Base-by-base conservation (phyloP, 2,888 invertebrate genomes). In the Acanthosoma haemorrhoidale region DNA sequence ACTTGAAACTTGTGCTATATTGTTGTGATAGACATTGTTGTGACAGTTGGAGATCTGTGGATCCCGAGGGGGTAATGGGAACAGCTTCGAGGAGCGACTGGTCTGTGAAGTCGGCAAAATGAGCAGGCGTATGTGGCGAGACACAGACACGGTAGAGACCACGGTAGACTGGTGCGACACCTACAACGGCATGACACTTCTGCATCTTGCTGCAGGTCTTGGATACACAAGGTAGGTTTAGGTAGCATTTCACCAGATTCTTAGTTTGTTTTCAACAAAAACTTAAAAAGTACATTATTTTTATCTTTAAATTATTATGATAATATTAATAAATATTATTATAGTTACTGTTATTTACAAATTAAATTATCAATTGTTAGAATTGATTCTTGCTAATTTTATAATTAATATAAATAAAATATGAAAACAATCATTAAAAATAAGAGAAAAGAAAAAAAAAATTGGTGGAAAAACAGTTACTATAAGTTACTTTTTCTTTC, bases 131-230 rank as follows among this genome's bases (percentile, higher is more conserved):
- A 78, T 84, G 77, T 83, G 91, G 90, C 71, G 69, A 31, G 60
- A 70, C 8, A 51, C 51, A 6, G 73, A 72, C 13, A 39, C 61
- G 3, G 71, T 72, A 1, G 68, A 70, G 57, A 68, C 67, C 36
- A 64, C 59, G n/a, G 68, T 78, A 63, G 80, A 84, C 57, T 87
- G 87, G 86, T 84, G 84, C 76, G 81, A 84, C 68, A 84, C 85
- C 76, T 84, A 83, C 75, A 78, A 84, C 71, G 86, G 86, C 57
- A 88, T 94, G 81, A 92, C 93, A 0, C 83, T 95, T 58, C 83
- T 97, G 8, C 97, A 97, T 79, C 82, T 97, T 76, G 91, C 95
- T 34, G 94, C 96, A 8, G 91, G 92, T 13, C 83, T 97, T 64
- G 96, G 96, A 3, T 96, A 92, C 78, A 88, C 92, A 1, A 78